Base-by-base conservation (phyloP, 1,140 invertebrate genomes). In the Teleogryllus occipitalis region DNA sequence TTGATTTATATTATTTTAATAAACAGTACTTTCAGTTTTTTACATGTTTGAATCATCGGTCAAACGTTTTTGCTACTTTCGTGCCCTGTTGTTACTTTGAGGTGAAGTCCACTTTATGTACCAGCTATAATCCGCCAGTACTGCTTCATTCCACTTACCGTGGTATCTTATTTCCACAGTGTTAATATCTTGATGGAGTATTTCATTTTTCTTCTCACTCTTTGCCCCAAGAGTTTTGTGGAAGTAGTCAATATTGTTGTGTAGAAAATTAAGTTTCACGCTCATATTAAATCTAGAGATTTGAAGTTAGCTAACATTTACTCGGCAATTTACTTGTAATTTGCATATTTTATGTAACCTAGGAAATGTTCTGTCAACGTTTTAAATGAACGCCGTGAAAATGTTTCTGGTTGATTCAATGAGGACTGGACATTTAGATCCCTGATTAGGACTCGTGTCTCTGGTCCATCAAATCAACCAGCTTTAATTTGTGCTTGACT, bases 231-330 rank as follows among this genome's bases (percentile, higher is more conserved):
- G 82, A 81, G 84, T 86, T 81, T 81, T 39, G 0, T 82, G 82
- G 82, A 86, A 87, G 74, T 84, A 83, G 78, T 85, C 84, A 81
- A 88, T 79, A 85, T 87, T 83, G 8, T 82, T 84, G 78, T 86
- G 80, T 15, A 86, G 82, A 82, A 85, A 85, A 83, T 87, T 83
- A 78, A 86, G 77, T 82, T 86, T 86, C 39, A 85, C 74, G 74
- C 82, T 84, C 82, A 85, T 84, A 80, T 82, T 81, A 78, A 83
- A 85, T 75, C 80, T 80, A 48, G 83, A 80, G 47, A 81, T 82
- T 82, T 83, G 65, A 72, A 72, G 65, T 6, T 72, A 72, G 65
- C 1, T 72, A 72, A 72, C 65, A 1, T 72, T 72, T 72, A 1
- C 65, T 72, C 65, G 6, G n/a, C 65, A 72, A 72, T 72, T 72